A percentile compares a stretch with the other conserved stretches of the same genome.
Conservation (phyloP, 2,113 vertebrate genomes). For the Saiga tatarica region DNA sequence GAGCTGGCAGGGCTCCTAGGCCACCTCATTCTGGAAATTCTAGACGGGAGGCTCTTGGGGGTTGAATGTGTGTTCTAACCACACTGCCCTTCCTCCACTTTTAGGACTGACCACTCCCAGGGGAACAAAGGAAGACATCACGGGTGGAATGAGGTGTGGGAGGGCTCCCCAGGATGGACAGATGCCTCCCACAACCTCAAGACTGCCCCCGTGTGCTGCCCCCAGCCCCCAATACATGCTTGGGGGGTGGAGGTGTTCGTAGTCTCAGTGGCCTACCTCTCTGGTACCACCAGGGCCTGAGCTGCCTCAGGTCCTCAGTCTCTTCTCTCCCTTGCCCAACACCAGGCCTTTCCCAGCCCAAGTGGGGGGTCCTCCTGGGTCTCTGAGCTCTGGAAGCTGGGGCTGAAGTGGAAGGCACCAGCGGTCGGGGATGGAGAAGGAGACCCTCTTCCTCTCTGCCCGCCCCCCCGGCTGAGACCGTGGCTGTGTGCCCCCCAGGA, state of each 20-base stretch:
- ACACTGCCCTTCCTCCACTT: not conserved
- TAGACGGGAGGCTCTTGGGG: not conserved
- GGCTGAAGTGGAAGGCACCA: not conserved
- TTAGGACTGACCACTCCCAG: not conserved
- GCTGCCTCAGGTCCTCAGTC: fast-evolving
- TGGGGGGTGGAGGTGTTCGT: not conserved
- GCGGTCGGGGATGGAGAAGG: not conserved
- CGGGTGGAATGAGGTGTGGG: not conserved
- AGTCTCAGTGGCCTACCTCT: not conserved
- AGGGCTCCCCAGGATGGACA: not conserved
- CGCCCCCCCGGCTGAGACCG: not conserved
- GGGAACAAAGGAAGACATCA: not conserved
- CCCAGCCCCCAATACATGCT: not conserved
- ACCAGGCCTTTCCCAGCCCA: not conserved
- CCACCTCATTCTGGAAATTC: not conserved
- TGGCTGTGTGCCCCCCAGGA: not conserved
- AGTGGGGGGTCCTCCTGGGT: too few relatives aligned
- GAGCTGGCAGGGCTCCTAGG: too few relatives aligned
- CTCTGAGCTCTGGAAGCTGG: not conserved
- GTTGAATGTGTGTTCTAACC: not conserved
- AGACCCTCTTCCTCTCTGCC: not conserved
- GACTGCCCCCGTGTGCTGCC: fast-evolving
- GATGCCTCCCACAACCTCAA: not conserved
- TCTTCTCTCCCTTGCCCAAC: fast-evolving
- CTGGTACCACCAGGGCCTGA: not conserved